These are phyloP conservation scores for Zosterops hypoxanthus DNA, from an alignment of 2,113 vertebrate species.

Conservation along the genomic window DNA sequence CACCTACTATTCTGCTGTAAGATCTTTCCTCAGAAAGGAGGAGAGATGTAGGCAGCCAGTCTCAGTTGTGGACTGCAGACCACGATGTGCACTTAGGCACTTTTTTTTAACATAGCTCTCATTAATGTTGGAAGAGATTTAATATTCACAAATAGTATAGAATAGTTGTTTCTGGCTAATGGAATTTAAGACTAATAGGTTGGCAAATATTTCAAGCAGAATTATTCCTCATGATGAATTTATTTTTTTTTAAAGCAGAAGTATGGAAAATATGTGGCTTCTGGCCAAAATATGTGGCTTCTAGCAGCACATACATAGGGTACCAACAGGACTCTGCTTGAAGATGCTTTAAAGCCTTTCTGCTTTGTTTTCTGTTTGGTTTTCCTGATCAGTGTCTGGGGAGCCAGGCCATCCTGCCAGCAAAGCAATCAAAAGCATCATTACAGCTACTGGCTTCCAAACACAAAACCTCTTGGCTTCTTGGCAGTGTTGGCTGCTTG, in stretches of 20 bases:
- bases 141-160: background rate
- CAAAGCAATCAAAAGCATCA: background rate
- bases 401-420: background rate
- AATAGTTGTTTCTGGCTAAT: background rate
- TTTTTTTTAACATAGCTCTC: background rate
- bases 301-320: background rate
- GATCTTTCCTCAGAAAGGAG: background rate
- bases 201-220: background rate
- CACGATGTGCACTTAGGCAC: rapidly evolving
- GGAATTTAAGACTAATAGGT: background rate
- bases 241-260: background rate
- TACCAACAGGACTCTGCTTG: background rate
- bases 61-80: background rate
- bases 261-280: background rate
- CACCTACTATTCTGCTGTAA: background rate
- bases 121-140: background rate
- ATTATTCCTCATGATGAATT: background rate
- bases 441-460: background rate
- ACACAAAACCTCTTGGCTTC: background rate
- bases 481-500: background rate
- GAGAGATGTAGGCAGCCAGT: background rate
- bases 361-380: background rate
- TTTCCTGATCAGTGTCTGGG: background rate
- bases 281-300: background rate
- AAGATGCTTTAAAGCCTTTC: background rate